These are phyloP conservation scores for Leptothorax acervorum DNA, from an alignment of 2,888 invertebrate genomes.

Conservation along the genomic window DNA sequence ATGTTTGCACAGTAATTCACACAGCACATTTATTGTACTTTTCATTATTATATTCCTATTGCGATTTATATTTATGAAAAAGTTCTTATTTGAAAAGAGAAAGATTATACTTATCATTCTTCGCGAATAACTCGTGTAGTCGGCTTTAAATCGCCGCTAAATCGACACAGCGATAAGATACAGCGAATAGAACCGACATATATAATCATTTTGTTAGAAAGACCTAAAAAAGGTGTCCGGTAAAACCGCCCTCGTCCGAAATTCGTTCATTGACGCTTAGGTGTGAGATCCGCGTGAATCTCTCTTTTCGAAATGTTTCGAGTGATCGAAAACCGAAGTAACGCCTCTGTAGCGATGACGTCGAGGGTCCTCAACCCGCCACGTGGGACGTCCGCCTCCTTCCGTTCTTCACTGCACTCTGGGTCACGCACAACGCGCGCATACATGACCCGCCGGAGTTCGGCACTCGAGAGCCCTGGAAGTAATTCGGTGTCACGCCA, in stretches of 20 bases:
- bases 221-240: background rate
- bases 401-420: constrained; percentile 67
- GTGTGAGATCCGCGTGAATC: constrained; percentile 29
- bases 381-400: constrained; percentile 78
- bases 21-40: background rate
- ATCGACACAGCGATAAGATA: background rate
- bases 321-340: constrained; percentile 68
- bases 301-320: constrained; percentile 57
- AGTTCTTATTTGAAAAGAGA: background rate
- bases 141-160: background rate
- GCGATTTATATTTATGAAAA: background rate
- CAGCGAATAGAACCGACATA: background rate
- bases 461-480: constrained; percentile 70
- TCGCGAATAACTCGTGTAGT: background rate
- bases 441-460: constrained; percentile 46
- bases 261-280: constrained; percentile 32
- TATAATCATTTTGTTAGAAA: background rate
- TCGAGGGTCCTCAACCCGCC: constrained; percentile 80
- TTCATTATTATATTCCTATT: background rate
- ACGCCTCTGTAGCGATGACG: constrained; percentile 78
- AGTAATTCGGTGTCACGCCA: constrained; percentile 81
- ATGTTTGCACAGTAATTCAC: background rate
- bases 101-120: background rate
- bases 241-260: constrained; percentile 7
- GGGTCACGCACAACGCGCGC: constrained; percentile 60